These are phyloP conservation scores for Lophotriccus pileatus DNA, from an alignment of 2,797 vertebrate species.

Conservation along the genomic window DNA sequence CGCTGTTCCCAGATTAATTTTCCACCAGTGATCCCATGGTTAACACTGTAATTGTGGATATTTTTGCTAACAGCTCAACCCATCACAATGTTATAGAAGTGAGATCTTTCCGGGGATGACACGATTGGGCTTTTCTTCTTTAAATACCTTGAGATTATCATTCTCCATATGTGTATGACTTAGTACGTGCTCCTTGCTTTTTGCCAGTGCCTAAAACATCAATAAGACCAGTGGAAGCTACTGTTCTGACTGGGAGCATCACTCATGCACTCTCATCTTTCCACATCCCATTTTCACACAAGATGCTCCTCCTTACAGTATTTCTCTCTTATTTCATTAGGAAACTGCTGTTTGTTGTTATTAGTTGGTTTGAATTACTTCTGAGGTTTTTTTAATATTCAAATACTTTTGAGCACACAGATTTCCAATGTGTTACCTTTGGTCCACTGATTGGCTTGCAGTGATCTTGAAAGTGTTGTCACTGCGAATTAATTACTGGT, in stretches of 20 bases:
- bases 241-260: neutral
- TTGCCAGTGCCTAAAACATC: neutral
- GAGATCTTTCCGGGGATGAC: neutral
- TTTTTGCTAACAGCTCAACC: neutral
- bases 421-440: neutral
- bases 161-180: neutral
- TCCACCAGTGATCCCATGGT: neutral
- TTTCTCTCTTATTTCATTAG: neutral
- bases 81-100: neutral
- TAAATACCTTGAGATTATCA: neutral
- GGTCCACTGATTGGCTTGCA: neutral
- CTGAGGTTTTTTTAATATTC: neutral
- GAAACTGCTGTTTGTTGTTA: neutral
- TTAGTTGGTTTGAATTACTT: neutral
- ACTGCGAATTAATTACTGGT: neutral
- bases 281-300: neutral
- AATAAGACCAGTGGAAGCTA: neutral
- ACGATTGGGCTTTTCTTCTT: neutral
- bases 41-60: neutral
- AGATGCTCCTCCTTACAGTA: neutral
- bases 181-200: neutral
- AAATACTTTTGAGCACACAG: neutral
- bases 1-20: neutral
- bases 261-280: neutral
- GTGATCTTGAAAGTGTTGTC: neutral